These are phyloP conservation scores for Eurois occulta DNA, from an alignment of 2,888 invertebrate species.

Conservation along the genomic window DNA sequence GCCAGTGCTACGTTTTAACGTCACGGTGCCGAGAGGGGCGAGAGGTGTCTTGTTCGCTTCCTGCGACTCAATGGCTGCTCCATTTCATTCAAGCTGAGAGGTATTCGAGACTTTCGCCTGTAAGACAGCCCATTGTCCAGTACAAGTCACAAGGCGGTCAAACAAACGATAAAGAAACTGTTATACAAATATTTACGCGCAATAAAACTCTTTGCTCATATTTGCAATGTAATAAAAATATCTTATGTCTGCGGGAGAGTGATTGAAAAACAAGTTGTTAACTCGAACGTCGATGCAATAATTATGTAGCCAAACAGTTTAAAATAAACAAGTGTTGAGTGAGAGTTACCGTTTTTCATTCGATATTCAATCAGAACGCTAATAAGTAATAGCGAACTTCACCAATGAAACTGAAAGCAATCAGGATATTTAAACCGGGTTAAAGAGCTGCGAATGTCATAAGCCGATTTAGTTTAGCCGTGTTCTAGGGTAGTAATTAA, in stretches of 20 bases:
- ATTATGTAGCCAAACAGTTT: background rate
- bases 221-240: constrained; percentile 13
- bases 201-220: constrained; percentile 45
- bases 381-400: background rate
- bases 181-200: constrained; percentile 62
- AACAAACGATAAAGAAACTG: constrained; percentile 52
- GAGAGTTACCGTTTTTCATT: background rate
- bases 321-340: background rate
- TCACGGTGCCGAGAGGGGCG: background rate
- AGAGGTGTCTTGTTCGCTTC: background rate
- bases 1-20: background rate
- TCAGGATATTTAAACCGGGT: background rate
- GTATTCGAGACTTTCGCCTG: constrained; percentile 29
- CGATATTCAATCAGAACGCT: background rate
- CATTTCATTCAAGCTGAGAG: constrained; percentile 28
- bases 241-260: background rate
- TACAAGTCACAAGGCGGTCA: constrained; percentile 37
- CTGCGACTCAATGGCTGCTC: constrained; percentile 20
- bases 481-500: background rate
- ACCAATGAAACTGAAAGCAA: background rate
- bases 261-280: constrained; percentile 5
- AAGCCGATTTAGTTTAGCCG: no score
- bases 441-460: background rate
- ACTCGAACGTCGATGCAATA: background rate
- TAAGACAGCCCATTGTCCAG: constrained; percentile 15